Conservation (phyloP, 2,113 vertebrate genomes). For the Poecilia latipinna region DNA sequence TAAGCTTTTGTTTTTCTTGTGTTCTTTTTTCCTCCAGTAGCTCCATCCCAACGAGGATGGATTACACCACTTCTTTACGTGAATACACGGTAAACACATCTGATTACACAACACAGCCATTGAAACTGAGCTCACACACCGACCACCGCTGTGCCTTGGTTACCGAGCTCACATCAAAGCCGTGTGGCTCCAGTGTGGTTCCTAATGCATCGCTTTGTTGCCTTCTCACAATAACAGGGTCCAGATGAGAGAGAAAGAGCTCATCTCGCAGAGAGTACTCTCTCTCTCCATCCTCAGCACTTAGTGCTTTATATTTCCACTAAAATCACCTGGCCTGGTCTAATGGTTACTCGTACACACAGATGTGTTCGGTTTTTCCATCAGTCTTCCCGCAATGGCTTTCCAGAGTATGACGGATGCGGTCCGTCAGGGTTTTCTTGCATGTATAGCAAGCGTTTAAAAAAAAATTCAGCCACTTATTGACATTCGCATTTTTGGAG, state of each 20-base stretch:
- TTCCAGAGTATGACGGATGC: conserved; percentile 52
- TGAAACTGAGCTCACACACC: conserved; percentile 73
- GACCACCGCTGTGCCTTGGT: conserved; percentile 74
- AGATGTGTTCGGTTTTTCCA: conserved; percentile 36
- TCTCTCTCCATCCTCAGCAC: conserved; percentile 74
- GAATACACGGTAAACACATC: conserved; percentile 77
- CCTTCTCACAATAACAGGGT: conserved; percentile 80
- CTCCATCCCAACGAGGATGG: conserved; percentile 62
- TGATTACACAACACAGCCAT: conserved; percentile 79
- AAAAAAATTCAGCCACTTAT: conserved; percentile 15
- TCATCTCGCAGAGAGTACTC: conserved; percentile 70
- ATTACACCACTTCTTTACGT: conserved; percentile 72
- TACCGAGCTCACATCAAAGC: conserved; percentile 81
- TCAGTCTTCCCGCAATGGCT: conserved; percentile 57
- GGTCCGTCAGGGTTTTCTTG: conserved; percentile 35
- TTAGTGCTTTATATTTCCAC: conserved; percentile 80
- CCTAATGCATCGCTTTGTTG: conserved; percentile 83
- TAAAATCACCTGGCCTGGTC: conserved; percentile 78
- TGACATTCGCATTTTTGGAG: conserved; percentile 1
- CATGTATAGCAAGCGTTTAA: conserved; percentile 42
- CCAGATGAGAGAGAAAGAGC: conserved; percentile 80
- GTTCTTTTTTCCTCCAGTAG: conserved; percentile 30
- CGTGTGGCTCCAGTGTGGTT: conserved; percentile 68
- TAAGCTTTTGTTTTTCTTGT: conserved; percentile 35
- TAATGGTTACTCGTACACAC: conserved; percentile 66